A percentile compares a stretch with the other conserved stretches of the same genome.
Conservation (phyloP, 2,888 invertebrate species). For the Pediacus dermestoides region DNA sequence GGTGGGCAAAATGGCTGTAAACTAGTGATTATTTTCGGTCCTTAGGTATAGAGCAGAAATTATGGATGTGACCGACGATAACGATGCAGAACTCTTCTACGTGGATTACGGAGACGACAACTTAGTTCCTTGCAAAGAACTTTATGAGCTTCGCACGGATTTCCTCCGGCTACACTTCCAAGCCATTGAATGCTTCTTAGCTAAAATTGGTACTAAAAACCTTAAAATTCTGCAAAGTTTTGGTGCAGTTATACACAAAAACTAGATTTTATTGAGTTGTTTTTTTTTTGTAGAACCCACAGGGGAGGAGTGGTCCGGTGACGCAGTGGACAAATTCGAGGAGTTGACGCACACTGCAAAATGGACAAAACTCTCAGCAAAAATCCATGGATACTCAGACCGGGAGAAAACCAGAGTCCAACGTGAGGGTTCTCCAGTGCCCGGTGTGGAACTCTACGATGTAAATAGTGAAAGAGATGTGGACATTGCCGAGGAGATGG, state of each 20-base stretch:
- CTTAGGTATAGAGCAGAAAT: conserved; percentile 59
- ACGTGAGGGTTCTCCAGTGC: conserved; percentile 69
- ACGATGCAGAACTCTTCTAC: conserved; percentile 70
- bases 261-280: no score
- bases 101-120: conserved; percentile 87
- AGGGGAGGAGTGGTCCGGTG: conserved; percentile 59
- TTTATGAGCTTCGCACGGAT: conserved; percentile 73
- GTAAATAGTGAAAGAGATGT: conserved; percentile 61
- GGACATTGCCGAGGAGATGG: conserved; percentile 60
- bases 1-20: not conserved
- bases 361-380: conserved; percentile 77
- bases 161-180: conserved; percentile 71
- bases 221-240: conserved; percentile 1
- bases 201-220: conserved; percentile 56
- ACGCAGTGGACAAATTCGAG: conserved; percentile 65
- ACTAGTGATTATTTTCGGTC: conserved; percentile 6
- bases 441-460: conserved; percentile 74
- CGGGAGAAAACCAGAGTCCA: conserved; percentile 48
- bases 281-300: conserved; percentile 39
- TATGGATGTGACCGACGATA: conserved; percentile 60
- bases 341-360: conserved; percentile 70
- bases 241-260: no score
- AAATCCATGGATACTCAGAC: conserved; percentile 69
- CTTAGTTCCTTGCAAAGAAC: conserved; percentile 60
- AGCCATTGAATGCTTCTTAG: conserved; percentile 84